phyloP scores from a whole-genome alignment of 2,888 invertebrate genomes.

The Apodemia hepburni region DNA sequence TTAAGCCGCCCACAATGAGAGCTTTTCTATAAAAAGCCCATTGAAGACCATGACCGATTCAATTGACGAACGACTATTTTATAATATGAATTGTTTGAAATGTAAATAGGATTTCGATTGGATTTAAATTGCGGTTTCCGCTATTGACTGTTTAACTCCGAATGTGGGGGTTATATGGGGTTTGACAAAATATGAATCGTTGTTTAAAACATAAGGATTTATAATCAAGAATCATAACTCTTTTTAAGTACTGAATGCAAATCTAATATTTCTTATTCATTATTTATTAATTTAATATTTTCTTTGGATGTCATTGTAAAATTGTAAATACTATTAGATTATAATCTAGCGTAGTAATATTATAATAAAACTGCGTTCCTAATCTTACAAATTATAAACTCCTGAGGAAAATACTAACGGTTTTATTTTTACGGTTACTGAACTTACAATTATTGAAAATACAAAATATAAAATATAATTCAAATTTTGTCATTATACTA shows the following conservation, averaged over 20 bases:
- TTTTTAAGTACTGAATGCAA: background rate
- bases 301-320: no score
- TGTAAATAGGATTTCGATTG: slow-evolving; percentile 44
- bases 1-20: slow-evolving; percentile 65
- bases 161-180: slow-evolving; percentile 30
- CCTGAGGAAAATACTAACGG: no score
- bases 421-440: no score
- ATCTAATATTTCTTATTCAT: background rate
- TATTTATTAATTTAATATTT: no score
- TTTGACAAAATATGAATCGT: slow-evolving; percentile 21
- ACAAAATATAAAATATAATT: no score
- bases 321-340: no score
- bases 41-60: slow-evolving; percentile 45
- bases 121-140: slow-evolving; percentile 42
- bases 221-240: slow-evolving; percentile 14
- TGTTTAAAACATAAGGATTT: slow-evolving; percentile 1
- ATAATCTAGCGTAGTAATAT: no score
- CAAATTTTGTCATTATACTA: no score
- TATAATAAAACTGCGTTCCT: no score
- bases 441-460: no score
- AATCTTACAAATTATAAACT: no score
- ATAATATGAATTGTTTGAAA: slow-evolving; percentile 41
- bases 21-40: slow-evolving; percentile 61
- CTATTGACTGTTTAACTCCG: slow-evolving; percentile 40
- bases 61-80: slow-evolving; percentile 48